Percentiles rank a stretch among this genome's conserved stretches.
These are phyloP conservation scores for Pollachius pollachius DNA, from an alignment of 2,113 vertebrate species.

Conservation along the genomic window DNA sequence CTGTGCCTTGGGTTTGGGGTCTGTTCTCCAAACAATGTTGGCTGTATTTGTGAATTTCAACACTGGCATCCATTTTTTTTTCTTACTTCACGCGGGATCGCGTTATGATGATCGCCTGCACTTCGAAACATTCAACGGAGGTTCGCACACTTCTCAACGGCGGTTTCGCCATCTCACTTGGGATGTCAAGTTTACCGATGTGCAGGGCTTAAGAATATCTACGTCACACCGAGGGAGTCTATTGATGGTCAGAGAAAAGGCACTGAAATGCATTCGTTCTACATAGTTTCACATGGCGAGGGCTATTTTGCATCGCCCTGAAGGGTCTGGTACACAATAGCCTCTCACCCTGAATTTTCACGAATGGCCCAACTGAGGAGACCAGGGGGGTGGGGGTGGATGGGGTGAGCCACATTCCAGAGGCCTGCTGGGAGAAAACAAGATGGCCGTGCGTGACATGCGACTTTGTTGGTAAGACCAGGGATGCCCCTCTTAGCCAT, in stretches of 20 bases:
- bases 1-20: slow-evolving; percentile 32
- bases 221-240: slow-evolving; percentile 32
- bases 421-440: slow-evolving; percentile 63
- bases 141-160: slow-evolving; percentile 41
- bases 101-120: not conserved
- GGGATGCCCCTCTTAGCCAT: slow-evolving; percentile 72
- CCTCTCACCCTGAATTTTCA: slow-evolving; percentile 61
- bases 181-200: slow-evolving; percentile 44
- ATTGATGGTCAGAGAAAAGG: slow-evolving; percentile 53
- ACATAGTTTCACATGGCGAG: slow-evolving; percentile 59
- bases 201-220: slow-evolving; percentile 24
- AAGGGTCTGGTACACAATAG: slow-evolving; percentile 62
- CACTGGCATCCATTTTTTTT: slow-evolving; percentile 10
- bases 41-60: slow-evolving; percentile 26
- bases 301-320: slow-evolving; percentile 56
- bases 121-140: not conserved
- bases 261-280: slow-evolving; percentile 61
- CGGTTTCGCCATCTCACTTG: slow-evolving; percentile 48
- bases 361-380: slow-evolving; percentile 52
- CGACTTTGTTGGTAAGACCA: slow-evolving; percentile 66
- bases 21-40: slow-evolving; percentile 27
- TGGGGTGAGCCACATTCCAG: slow-evolving; percentile 66
- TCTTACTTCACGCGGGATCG: not conserved
- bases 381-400: slow-evolving; percentile 30
- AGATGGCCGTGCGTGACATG: slow-evolving; percentile 70